phyloP scores from a whole-genome alignment of 2,888 invertebrate species.

The Eupeodes luniger region DNA sequence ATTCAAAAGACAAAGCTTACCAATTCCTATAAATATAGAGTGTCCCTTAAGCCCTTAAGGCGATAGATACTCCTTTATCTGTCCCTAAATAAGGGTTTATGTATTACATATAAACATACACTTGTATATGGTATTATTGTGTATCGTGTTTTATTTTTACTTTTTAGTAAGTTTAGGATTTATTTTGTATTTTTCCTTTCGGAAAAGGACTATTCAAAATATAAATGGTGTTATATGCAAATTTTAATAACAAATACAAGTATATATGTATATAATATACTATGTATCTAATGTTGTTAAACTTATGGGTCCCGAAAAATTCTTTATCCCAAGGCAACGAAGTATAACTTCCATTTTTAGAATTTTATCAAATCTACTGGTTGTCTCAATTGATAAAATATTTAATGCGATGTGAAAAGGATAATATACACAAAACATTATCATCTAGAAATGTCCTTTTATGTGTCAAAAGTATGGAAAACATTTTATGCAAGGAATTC shows the following conservation, averaged over 20 bases:
- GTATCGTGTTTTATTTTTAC: background rate
- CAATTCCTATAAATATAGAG: background rate
- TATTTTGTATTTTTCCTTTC: background rate
- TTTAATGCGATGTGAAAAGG: background rate
- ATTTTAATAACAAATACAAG: background rate
- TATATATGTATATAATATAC: background rate
- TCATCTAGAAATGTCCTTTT: background rate
- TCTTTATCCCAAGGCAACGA: background rate
- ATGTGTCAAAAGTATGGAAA: background rate
- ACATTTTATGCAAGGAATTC: background rate
- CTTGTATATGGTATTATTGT: too few species aligned
- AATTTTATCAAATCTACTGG: background rate
- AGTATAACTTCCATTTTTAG: background rate
- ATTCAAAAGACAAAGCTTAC: background rate
- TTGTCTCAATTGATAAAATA: background rate
- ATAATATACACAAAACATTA: background rate
- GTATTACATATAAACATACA: background rate
- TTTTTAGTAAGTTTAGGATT: background rate
- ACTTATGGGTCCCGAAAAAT: background rate
- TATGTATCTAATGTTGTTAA: background rate
- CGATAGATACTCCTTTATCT: background rate
- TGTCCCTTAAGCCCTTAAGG: background rate
- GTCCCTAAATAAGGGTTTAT: background rate
- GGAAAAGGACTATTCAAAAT: too few species aligned
- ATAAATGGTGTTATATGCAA: background rate